Conservation (phyloP, 1,140 invertebrate species). For the Drosophila watanabei region DNA sequence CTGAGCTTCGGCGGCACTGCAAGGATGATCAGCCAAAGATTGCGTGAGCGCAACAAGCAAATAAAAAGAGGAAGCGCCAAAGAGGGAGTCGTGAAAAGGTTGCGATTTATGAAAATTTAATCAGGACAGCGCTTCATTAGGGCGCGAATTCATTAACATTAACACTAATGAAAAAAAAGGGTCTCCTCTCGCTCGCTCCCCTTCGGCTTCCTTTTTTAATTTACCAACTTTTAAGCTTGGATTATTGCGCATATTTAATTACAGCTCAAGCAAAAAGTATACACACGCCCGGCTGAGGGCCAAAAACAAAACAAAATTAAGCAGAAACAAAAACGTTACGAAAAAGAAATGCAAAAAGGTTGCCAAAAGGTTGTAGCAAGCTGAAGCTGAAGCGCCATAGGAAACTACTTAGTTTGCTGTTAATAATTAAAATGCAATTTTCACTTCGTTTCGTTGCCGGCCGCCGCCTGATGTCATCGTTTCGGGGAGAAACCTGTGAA, state of each 20-base stretch:
- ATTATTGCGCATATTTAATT: conserved; percentile 82
- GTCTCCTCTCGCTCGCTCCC: conserved; percentile 22
- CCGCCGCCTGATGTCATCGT: conserved; percentile 29
- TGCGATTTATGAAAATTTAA: conserved; percentile 80
- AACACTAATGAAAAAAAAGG: conserved; percentile 49
- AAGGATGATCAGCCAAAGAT: conserved; percentile 78
- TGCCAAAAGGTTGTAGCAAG: conserved; percentile 45
- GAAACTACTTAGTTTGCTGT: conserved; percentile 80
- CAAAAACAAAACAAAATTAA: conserved; percentile 53
- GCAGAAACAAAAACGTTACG: conserved; percentile 33
- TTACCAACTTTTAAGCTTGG: conserved; percentile 81
- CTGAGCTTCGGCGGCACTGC: conserved; percentile 93
- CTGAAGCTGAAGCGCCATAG: conserved; percentile 67
- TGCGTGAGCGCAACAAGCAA: conserved; percentile 38
- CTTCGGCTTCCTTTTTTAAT: conserved; percentile 56
- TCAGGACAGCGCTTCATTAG: conserved; percentile 74
- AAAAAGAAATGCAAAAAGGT: conserved; percentile 34
- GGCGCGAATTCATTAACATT: conserved; percentile 73
- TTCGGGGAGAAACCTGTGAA: conserved; percentile 55
- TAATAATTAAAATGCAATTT: conserved; percentile 84
- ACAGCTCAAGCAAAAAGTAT: conserved; percentile 50
- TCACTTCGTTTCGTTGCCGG: conserved; percentile 64
- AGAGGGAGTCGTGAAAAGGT: conserved; percentile 37
- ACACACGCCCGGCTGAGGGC: conserved; percentile 31
- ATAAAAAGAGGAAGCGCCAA: conserved; percentile 18